Evolutionary conservation across 2,888 invertebrate genomes (phyloP), one percentile per base, ranked within the genome.

Genomic region (Polydrusus cervinus): DNA sequence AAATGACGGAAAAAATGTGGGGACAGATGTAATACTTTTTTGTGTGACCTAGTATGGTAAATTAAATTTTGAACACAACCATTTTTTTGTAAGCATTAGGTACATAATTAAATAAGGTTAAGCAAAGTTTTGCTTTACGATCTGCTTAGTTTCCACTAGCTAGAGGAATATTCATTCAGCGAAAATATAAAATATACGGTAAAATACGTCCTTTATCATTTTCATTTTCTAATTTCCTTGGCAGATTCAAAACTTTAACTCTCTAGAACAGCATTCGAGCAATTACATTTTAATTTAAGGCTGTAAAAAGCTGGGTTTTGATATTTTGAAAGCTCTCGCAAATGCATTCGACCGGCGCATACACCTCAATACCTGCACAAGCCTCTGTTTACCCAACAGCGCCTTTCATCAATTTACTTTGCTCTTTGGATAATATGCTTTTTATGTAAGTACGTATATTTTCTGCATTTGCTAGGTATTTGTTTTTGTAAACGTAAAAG

Each of bases 331-430:
- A 84, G 85, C 85, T 78, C 84, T 85, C 80, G 78, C 78, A 81
- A 77, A 81, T 81, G 84, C 85, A 85, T 84, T 85, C 85, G 85
- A 82, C 84, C 85, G 82, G 78, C 80, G 79, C 82, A 78, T 81
- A 85, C 85, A 86, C 85, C 85, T 85, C 85, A 84, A 85, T 86
- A 85, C 86, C 85, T 85, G 84, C 83, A 85, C 83, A 85, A 85
- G 85, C 82, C 74, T 60, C 69, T 69, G 82, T 84, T 84, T 84
- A 84, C 82, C 83, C 81, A 82, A 82, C 84, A 83, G 81, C 84
- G 82, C 84, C 84, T 85, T 85, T 84, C 82, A 85, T 84, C 82
- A 85, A 86, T 71, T 71, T 71, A 64, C 40, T 55, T 60, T 60
- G 38, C 57, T 14, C 57, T 60, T 60, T 60, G 57, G n/a, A n/a